These are phyloP conservation scores for Aegithalos caudatus DNA, from an alignment of 2,113 vertebrate species.

Conservation along the genomic window DNA sequence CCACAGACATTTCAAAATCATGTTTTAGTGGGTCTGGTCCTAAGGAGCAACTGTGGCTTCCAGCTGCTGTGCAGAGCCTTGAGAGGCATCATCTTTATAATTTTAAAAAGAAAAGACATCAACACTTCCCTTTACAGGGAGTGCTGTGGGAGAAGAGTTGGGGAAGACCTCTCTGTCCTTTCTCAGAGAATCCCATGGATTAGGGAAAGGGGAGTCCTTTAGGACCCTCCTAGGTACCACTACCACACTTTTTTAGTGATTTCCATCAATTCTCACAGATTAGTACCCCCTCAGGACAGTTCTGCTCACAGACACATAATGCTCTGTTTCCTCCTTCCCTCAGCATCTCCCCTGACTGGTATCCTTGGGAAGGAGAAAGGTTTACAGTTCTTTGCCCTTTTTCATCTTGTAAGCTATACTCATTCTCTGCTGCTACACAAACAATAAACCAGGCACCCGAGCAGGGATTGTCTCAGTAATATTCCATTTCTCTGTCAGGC, in stretches of 20 bases:
- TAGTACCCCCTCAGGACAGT: neutral
- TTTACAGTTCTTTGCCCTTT: neutral
- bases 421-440: neutral
- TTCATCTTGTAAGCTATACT: neutral
- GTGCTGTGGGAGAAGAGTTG: neutral
- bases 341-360: neutral
- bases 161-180: neutral
- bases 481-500: constrained; percentile 5
- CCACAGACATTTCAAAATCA: neutral
- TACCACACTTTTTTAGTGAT: neutral
- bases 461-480: neutral
- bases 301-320: neutral
- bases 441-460: neutral
- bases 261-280: neutral
- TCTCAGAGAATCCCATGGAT: neutral
- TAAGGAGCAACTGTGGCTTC: neutral
- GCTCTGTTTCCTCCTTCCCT: neutral
- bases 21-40: neutral
- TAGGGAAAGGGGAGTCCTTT: neutral
- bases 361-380: neutral
- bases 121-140: neutral
- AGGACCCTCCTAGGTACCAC: neutral
- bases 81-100: neutral
- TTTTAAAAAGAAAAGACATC: neutral
- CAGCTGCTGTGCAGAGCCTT: neutral